phyloP scores from a whole-genome alignment of 2,797 vertebrate species.

The Xerus rutilus region DNA sequence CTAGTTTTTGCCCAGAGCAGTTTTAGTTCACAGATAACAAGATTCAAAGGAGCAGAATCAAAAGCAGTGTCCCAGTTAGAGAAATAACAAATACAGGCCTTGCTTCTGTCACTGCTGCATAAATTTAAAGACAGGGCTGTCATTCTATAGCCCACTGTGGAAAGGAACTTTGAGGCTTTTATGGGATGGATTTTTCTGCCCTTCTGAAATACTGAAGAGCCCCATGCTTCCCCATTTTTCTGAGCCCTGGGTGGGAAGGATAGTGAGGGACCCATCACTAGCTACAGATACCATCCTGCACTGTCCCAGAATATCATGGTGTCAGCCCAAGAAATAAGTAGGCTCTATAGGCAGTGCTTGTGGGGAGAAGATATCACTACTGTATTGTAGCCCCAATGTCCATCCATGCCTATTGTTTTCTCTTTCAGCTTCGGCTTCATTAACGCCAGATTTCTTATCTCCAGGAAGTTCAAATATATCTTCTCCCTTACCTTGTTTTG shows the following conservation, averaged over 20 bases:
- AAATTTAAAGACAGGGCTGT: neutral
- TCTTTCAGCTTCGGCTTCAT: conserved; percentile 88
- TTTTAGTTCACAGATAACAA: conserved; percentile 13
- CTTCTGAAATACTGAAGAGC: neutral
- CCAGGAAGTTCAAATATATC: conserved; percentile 97
- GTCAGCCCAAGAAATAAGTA: conserved; percentile 20
- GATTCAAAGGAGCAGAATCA: conserved; percentile 4
- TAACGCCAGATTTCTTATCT: conserved; percentile 96
- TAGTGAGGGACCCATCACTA: neutral
- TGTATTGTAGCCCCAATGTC: conserved; percentile 49
- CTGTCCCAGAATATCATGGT: neutral
- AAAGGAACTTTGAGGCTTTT: conserved; percentile 37
- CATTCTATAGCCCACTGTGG: neutral
- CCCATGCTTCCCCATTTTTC: neutral
- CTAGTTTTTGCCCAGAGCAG: neutral
- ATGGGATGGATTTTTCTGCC: neutral
- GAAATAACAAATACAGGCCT: conserved; percentile 42
- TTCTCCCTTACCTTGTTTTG: conserved; percentile 96
- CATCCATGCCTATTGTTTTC: conserved; percentile 68
- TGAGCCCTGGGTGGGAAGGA: neutral
- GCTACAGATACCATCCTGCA: neutral
- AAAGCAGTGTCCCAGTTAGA: conserved; percentile 10
- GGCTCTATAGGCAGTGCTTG: conserved; percentile 44
- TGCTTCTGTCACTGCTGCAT: neutral
- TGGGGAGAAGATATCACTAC: conserved; percentile 17